Evolutionary conservation across 2,113 vertebrate genomes (phyloP).

Genomic region (Indri indri): DNA sequence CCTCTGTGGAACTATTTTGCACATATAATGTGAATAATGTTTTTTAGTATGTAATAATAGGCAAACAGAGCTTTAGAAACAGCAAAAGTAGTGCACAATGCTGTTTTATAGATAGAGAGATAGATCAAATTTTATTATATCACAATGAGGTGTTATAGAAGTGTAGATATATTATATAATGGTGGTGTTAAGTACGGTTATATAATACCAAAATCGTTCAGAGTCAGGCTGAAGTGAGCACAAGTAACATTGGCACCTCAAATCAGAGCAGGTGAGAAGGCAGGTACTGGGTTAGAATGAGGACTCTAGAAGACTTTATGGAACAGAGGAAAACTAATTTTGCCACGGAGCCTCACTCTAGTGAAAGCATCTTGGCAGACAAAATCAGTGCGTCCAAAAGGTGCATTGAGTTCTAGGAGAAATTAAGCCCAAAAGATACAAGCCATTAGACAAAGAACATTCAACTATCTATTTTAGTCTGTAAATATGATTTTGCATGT

Average conservation of each 20-base stretch:
- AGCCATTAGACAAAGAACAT: not conserved
- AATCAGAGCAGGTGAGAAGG: not conserved
- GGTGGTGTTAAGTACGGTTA: not conserved
- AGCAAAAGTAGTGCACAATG: not conserved
- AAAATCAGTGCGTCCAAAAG: not conserved
- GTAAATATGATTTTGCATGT: not conserved
- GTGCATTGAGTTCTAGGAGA: not conserved
- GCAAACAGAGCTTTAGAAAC: not conserved
- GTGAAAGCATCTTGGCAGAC: not conserved
- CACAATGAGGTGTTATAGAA: not conserved
- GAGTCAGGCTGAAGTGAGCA: not conserved
- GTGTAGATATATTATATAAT: not conserved
- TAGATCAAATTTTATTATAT: not conserved
- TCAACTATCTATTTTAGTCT: not conserved
- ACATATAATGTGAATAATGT: not conserved
- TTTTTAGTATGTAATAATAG: not conserved
- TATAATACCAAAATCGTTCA: not conserved
- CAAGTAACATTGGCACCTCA: not conserved
- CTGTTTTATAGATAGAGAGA: not conserved
- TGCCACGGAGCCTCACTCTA: not conserved
- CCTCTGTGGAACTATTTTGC: not conserved
- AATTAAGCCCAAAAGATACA: not conserved
- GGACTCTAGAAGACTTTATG: not conserved
- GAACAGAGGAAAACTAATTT: not conserved
- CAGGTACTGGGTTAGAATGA: not conserved